Evolutionary conservation across 2,888 invertebrate species (phyloP), one percentile per base, ranked within the genome.

Genomic region (Hyposoter dolosus): DNA sequence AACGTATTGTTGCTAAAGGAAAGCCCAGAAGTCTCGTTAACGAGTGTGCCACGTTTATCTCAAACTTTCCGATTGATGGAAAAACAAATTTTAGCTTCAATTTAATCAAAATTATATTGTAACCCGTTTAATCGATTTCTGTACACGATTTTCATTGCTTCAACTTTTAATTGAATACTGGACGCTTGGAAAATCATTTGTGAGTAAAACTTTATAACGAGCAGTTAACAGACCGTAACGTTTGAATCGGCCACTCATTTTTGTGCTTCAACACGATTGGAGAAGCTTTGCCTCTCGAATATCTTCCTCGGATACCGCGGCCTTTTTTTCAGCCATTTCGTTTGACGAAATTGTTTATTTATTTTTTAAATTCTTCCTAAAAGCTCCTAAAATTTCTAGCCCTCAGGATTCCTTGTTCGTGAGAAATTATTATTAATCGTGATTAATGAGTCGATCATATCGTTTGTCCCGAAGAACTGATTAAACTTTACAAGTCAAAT

Each of bases 41-140:
- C 69, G 28, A 69, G 45, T 69, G 7, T 69, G 72, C 56, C 69
- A 43, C 66, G 35, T 47, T 77, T 74, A 82, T 78, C 45, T 45
- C 19, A 63, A 80, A 80, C 50, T 86, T 86, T 81, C 53, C 47
- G 40, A 66, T 56, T 40, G 71, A 50, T 47, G 68, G 63, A 75
- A 23, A 80, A 85, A 83, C 47, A 19, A 65, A 68, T 83, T 80
- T 60, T 23, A 66, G 53, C 45, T 72, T 28, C 35, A n/a, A 23
- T 53, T 53, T 45, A 32, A 56, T 72, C 3, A 60, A 60, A 60
- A 60, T 60, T 60, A 60, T 15, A 60, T 60, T 15, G 60, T 60
- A 28, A 28, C 47, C 32, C 28, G 28, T 45, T 45, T 19, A 66
- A 69, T 43, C 40, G 43, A 45, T 23, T 60, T 60, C 15, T 60